Evolutionary conservation across 2,888 invertebrate species (phyloP), one percentile per base, ranked within the genome.

Genomic region (Sarcophaga carnaria): DNA sequence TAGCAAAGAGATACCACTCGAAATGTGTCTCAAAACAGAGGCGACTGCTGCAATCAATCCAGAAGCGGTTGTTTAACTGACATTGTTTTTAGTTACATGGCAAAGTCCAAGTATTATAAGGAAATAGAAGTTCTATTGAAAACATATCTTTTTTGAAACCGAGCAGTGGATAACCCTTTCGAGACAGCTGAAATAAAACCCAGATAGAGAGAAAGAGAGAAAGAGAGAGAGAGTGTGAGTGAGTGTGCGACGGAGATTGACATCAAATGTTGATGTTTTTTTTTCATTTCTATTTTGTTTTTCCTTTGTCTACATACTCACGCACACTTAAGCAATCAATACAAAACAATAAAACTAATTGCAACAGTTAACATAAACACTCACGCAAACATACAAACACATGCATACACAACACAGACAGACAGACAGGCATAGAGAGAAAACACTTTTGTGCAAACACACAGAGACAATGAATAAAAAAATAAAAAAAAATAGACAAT

Each of bases 291-390:
- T 54, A 6, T 37, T 10, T 66, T 37, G 64, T 59, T 37, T 69
- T 75, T 37, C 37, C 37, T 37, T 37, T 54, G 25, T 79, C 37
- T 63, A 49, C 11, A 62, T 22, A 86, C 76, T 54, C 12, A 72
- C 74, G 49, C 79, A 83, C 82, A 80, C 79, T 79, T 67, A 20
- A 47, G 76, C 75, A 76, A 69, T 54, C 54, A 77, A 77, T 14
- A 83, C 70, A 90, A 54, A 91, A 91, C 92, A 91, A 91, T 91
- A 90, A 91, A 91, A 91, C 91, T 91, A 91, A 91, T 91, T 91
- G 92, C 90, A 91, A 89, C 89, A 90, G 86, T 86, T 89, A 86
- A 89, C 88, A 88, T 78, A 87, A 72, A 83, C 22, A 86, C n/a
- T 76, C 63, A 45, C 14, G 27, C 27, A 67, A 22, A 17, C 59